phyloP scores from a whole-genome alignment of 2,113 vertebrate species.

The Eidolon helvum region DNA sequence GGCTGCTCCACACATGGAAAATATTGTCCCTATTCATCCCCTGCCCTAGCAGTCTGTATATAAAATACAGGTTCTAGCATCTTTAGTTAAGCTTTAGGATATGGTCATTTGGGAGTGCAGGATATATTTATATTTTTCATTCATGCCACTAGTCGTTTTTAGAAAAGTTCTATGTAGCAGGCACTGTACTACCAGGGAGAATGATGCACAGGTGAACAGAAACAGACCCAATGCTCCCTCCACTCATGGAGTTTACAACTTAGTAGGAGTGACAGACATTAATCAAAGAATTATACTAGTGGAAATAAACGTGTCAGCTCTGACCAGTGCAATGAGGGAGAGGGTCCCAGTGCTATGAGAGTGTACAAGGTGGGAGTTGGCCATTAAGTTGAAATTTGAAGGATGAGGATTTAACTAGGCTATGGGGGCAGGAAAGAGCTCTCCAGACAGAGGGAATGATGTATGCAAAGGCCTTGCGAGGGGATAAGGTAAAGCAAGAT shows the following conservation, averaged over 20 bases:
- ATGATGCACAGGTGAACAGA: background rate
- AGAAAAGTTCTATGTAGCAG: background rate
- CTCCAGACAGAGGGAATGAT: background rate
- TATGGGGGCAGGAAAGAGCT: background rate
- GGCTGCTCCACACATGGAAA: background rate
- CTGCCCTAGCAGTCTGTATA: background rate
- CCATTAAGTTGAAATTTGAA: background rate
- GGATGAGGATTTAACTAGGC: background rate
- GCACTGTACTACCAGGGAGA: background rate
- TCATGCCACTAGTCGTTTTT: too few species aligned
- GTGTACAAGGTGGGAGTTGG: background rate
- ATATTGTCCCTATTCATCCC: background rate
- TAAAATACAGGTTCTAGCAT: background rate
- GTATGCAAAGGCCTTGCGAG: background rate
- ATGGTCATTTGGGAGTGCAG: background rate
- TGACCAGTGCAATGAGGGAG: background rate
- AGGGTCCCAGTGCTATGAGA: background rate
- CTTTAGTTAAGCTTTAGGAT: background rate
- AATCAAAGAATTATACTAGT: background rate
- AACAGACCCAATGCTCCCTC: background rate
- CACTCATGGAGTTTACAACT: background rate
- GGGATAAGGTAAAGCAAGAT: background rate
- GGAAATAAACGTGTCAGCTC: background rate
- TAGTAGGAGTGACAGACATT: background rate
- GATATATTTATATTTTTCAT: too few species aligned